Evolutionary conservation across 2,888 invertebrate genomes (phyloP).

Genomic region (Heliconius hortense): DNA sequence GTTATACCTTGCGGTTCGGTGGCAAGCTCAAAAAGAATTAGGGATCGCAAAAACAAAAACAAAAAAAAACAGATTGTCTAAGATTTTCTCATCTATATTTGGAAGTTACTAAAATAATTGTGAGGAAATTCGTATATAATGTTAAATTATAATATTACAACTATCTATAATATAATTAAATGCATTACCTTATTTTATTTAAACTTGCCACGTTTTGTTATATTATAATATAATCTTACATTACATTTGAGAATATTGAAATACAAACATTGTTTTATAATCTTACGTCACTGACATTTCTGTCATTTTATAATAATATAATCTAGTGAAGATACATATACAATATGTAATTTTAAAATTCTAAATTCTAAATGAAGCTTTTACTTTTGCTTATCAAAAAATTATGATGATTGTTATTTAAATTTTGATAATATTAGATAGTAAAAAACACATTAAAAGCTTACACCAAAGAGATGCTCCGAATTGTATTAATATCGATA

Average conservation of each 20-base stretch:
- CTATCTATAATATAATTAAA: too few species aligned
- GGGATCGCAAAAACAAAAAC: too few species aligned
- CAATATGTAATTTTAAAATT: background rate
- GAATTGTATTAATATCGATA: background rate
- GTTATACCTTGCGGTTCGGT: background rate
- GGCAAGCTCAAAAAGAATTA: background rate
- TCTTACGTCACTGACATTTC: background rate
- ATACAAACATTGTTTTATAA: background rate
- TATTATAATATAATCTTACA: too few species aligned
- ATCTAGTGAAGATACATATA: background rate
- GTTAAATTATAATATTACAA: too few species aligned
- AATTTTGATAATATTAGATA: background rate
- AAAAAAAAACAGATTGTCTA: too few species aligned
- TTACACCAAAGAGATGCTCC: background rate
- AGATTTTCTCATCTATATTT: background rate
- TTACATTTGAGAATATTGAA: background rate
- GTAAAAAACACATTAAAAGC: too few species aligned
- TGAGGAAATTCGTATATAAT: too few species aligned
- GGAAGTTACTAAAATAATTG: too few species aligned
- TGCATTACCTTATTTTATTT: background rate
- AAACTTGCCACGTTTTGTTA: background rate
- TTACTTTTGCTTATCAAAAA: background rate
- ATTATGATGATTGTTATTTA: background rate
- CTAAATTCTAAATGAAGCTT: background rate
- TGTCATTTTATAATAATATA: too few species aligned